A percentile compares a stretch with the other conserved stretches of the same genome.
Evolutionary conservation across 1,140 invertebrate genomes (phyloP).

Genomic region (Cecropterus lyciades): DNA sequence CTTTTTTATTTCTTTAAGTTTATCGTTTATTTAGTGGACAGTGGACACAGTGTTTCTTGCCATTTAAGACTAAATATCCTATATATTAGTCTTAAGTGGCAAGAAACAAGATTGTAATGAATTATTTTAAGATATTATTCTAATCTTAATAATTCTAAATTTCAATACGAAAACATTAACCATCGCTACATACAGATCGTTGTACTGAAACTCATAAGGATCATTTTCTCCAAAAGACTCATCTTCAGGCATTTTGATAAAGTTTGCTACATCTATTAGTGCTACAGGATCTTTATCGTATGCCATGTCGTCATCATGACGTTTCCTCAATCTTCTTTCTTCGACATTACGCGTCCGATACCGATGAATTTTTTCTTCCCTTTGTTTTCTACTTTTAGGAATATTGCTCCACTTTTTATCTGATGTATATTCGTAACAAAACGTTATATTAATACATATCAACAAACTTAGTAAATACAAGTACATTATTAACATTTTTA

Average conservation of each 20-base stretch:
- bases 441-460: conserved; percentile 48
- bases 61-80: no score
- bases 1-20: no score
- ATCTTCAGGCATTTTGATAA: conserved; percentile 47
- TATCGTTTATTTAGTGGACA: no score
- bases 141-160: no score
- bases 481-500: conserved; percentile 53
- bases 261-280: conserved; percentile 52
- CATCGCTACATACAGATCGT: conserved; percentile 4
- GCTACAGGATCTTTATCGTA: conserved; percentile 43
- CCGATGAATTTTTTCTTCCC: background rate
- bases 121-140: no score
- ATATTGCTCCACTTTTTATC: conserved; percentile 13
- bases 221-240: conserved; percentile 32
- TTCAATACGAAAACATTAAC: background rate
- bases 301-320: conserved; percentile 34
- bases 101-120: no score
- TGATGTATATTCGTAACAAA: conserved; percentile 48
- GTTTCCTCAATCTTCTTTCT: conserved; percentile 26
- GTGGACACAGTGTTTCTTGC: no score
- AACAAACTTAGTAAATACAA: conserved; percentile 57
- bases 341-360: conserved; percentile 9
- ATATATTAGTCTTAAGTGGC: no score
- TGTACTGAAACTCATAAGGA: conserved; percentile 4
- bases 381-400: conserved; percentile 10